Evolutionary conservation across 2,113 vertebrate species (phyloP).

Genomic region (Nothoprocta pentlandii): DNA sequence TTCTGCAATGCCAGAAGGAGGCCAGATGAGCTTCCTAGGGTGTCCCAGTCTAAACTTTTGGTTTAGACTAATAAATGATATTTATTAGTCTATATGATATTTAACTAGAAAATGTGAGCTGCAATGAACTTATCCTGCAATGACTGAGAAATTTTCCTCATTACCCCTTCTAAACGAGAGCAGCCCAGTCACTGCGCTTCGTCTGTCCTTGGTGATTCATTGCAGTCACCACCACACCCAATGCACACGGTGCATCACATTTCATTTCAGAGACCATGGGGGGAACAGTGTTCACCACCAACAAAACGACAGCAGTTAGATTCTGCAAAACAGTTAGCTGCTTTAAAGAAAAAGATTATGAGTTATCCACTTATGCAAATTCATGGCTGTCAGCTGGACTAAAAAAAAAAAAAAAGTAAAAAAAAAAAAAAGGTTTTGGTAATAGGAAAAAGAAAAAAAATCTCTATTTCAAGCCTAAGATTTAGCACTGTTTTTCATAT

Average conservation of each 20-base stretch:
- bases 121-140: background rate
- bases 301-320: rapidly evolving
- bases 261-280: background rate
- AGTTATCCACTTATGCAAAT: background rate
- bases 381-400: background rate
- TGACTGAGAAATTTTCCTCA: background rate
- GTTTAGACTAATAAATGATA: background rate
- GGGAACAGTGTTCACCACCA: rapidly evolving
- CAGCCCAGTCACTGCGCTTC: background rate
- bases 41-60: background rate
- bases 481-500: slow-evolving; percentile 54
- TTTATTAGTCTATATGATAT: background rate
- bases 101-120: background rate
- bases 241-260: rapidly evolving
- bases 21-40: background rate
- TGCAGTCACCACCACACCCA: slow-evolving; percentile 14
- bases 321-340: background rate
- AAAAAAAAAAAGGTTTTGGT: background rate
- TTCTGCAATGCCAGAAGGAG: background rate
- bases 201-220: slow-evolving; percentile 9
- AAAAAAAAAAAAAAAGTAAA: background rate
- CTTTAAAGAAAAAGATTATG: rapidly evolving
- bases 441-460: background rate
- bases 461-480: background rate
- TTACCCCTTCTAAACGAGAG: background rate